A percentile compares a stretch with the other conserved stretches of the same genome.
Conservation (phyloP, 2,113 vertebrate species). For the Mormyrus iriodes region DNA sequence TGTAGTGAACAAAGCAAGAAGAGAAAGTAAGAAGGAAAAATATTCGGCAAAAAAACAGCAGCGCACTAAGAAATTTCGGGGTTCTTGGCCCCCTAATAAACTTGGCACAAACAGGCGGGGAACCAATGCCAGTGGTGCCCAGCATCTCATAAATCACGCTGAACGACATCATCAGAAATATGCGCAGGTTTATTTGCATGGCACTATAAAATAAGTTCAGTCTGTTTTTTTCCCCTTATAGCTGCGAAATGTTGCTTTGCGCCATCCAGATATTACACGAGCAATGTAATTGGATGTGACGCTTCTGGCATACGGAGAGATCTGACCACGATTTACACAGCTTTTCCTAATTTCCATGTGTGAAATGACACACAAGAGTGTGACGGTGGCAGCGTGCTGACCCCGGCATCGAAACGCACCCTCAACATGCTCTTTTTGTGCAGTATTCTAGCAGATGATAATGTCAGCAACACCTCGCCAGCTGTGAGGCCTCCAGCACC, state of each 20-base stretch:
- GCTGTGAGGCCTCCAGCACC: constrained; percentile 49
- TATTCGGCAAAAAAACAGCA: constrained; percentile 19
- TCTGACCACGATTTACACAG: constrained; percentile 52
- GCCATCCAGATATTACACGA: constrained; percentile 43
- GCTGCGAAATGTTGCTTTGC: constrained; percentile 50
- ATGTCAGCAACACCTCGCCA: constrained; percentile 37
- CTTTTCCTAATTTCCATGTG: constrained; percentile 47
- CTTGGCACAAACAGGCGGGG: constrained; percentile 31
- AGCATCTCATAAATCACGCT: constrained; percentile 28
- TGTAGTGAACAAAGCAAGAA: neutral
- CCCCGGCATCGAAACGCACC: constrained; percentile 29
- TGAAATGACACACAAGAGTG: constrained; percentile 56
- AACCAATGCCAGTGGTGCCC: constrained; percentile 35
- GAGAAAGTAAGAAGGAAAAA: neutral
- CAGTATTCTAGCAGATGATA: constrained; percentile 39
- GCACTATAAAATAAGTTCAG: constrained; percentile 38
- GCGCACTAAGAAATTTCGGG: constrained; percentile 33
- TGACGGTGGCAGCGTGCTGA: constrained; percentile 47
- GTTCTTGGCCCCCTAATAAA: constrained; percentile 40
- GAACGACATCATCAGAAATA: constrained; percentile 59
- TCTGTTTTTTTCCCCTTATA: constrained; percentile 38
- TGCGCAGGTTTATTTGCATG: constrained; percentile 46
- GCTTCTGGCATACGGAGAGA: constrained; percentile 37
- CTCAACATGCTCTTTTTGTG: constrained; percentile 16
- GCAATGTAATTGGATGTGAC: constrained; percentile 38